Evolutionary conservation across 2,797 vertebrate species (phyloP), one percentile per base, ranked within the genome.

Genomic region (Amblyopsis hoosieri): DNA sequence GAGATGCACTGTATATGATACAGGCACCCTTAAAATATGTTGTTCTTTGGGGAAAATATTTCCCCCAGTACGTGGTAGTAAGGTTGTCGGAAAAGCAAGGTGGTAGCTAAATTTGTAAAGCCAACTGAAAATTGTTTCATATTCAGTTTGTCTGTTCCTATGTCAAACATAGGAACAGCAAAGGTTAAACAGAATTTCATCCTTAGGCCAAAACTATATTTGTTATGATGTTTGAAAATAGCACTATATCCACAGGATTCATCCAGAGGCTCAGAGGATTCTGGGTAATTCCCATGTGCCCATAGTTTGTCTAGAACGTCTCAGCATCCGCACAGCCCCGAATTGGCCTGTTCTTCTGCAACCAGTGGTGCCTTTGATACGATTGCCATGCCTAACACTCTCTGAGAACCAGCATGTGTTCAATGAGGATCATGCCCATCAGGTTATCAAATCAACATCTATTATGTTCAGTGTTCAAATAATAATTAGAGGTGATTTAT

Each of bases 301-400:
- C n/a, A 94, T 94, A 0, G 98, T 99, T 65, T 85, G 88, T 11
- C 80, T 99, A 84, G 93, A 97, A 67, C 92, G 95, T 1, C 91
- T 99, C 48, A 93, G 94, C 60, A 87, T 97, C 65, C 84, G 45
- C 89, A 86, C n/a, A 87, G 87, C 9, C 84, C 83, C 47, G 78
- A 89, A 59, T 76, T 90, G 29, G 83, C 93, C n/a, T 65, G 89
- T 45, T 76, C 51, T 90, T 55, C 90, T 84, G 52, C 91, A 92
- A 71, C 89, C 87, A 0, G 73, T 80, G 53, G 85, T 89, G 57
- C 77, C 78, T 66, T 65, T 88, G 72, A 65, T 72, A 0, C 72
- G 76, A 4, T 69, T 87, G 67, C 76, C 71, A 0, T 5, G 50
- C 4, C 83, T 59, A 66, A 45, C 46, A 8, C 74, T 1, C 37